These are phyloP conservation scores for Macaria liturata DNA, from an alignment of 2,888 invertebrate species.

Conservation along the genomic window DNA sequence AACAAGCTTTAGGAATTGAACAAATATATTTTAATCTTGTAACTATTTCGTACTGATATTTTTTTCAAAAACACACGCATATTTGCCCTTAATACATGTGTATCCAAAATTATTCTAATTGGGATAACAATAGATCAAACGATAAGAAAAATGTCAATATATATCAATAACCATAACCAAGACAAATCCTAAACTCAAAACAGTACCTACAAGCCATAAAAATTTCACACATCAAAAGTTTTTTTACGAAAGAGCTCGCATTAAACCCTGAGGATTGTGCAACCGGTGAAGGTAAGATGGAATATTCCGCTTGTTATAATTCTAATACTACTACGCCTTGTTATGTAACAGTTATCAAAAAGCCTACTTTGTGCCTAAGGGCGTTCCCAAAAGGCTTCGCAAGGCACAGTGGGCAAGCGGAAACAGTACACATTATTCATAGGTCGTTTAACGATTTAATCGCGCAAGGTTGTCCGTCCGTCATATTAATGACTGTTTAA, in stretches of 20 bases:
- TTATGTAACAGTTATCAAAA: slow-evolving; percentile 12
- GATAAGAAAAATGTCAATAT: too few relatives aligned
- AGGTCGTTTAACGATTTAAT: slow-evolving; percentile 10
- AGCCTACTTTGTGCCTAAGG: slow-evolving; percentile 12
- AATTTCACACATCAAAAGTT: background rate
- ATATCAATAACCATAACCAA: too few relatives aligned
- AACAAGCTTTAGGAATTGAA: too few relatives aligned
- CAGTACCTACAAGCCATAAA: background rate
- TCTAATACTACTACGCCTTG: slow-evolving; percentile 1
- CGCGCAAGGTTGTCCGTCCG: slow-evolving; percentile 5
- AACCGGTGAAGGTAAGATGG: slow-evolving; percentile 7
- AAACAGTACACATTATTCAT: slow-evolving; percentile 9
- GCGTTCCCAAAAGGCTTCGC: slow-evolving; percentile 8
- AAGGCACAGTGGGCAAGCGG: slow-evolving; percentile 8
- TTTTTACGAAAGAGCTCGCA: slow-evolving; percentile 2
- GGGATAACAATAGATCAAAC: too few relatives aligned
- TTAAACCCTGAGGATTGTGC: background rate
- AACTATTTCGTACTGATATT: too few relatives aligned
- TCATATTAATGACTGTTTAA: slow-evolving; percentile 9
- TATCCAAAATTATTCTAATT: too few relatives aligned
- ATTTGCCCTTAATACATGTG: too few relatives aligned
- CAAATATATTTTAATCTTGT: too few relatives aligned
- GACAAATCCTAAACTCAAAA: too few relatives aligned
- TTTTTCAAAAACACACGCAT: too few relatives aligned
- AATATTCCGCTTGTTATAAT: slow-evolving; percentile 3